Evolutionary conservation across 2,113 vertebrate species (phyloP).

Genomic region (Apaloderma vittatum): DNA sequence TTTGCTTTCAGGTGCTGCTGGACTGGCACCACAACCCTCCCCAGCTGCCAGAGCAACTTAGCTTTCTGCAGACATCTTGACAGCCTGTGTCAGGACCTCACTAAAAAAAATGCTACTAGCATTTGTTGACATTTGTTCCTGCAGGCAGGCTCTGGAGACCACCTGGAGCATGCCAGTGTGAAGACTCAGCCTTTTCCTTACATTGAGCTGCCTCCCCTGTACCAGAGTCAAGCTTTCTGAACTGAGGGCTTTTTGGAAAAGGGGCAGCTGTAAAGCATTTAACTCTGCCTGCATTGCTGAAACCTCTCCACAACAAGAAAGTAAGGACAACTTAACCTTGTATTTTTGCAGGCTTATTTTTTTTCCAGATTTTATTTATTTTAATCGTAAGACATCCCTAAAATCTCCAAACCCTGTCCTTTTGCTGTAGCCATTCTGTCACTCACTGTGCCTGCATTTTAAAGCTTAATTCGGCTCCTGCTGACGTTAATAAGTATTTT

Average conservation of each 20-base stretch:
- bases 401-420: background rate
- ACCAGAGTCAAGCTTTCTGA: background rate
- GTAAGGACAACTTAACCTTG: background rate
- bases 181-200: background rate
- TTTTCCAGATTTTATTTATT: background rate
- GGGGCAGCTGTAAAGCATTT: background rate
- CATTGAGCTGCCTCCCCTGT: background rate
- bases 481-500: slow-evolving; percentile 3
- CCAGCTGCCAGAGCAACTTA: background rate
- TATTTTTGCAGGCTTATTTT: background rate
- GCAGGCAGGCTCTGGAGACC: background rate
- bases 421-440: background rate
- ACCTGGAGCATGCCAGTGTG: background rate
- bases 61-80: background rate
- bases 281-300: background rate
- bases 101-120: background rate
- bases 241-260: background rate
- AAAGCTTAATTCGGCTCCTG: slow-evolving; percentile 16
- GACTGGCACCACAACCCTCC: background rate
- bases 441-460: background rate
- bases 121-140: background rate
- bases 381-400: background rate
- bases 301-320: background rate
- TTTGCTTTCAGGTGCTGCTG: background rate
- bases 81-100: background rate